Evolutionary conservation across 2,888 invertebrate species (phyloP).

Genomic region (Campaea margaritaria): DNA sequence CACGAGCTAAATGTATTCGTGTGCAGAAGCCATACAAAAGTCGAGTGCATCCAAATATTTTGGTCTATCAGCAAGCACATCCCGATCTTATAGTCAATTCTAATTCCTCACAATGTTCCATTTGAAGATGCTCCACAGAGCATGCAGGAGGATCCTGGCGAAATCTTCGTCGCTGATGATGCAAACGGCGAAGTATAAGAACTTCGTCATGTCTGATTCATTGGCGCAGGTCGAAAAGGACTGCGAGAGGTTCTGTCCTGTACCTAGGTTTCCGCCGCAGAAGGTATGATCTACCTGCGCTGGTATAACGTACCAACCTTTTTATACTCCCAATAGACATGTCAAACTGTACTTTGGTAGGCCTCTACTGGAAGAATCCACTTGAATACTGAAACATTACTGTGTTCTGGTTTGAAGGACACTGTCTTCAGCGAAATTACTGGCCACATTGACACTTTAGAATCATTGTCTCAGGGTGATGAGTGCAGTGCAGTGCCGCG

Average conservation of each 20-base stretch:
- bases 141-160: slow-evolving; percentile 33
- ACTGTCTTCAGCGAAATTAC: too few species aligned
- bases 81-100: too few species aligned
- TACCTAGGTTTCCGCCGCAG: slow-evolving; percentile 62
- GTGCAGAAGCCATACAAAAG: not conserved
- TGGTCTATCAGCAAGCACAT: too few species aligned
- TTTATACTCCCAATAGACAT: too few species aligned
- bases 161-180: slow-evolving; percentile 22
- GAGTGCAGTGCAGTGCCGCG: too few species aligned
- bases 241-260: slow-evolving; percentile 63
- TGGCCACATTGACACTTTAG: too few species aligned
- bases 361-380: too few species aligned
- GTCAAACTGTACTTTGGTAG: too few species aligned
- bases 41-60: not conserved
- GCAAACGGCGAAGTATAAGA: slow-evolving; percentile 53
- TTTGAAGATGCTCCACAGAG: slow-evolving; percentile 38
- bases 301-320: too few species aligned
- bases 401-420: too few species aligned
- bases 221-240: slow-evolving; percentile 63
- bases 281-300: slow-evolving; percentile 56
- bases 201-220: slow-evolving; percentile 64
- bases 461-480: too few species aligned
- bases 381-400: too few species aligned
- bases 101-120: not conserved
- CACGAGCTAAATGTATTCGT: slow-evolving; percentile 26